Evolutionary conservation across 2,797 vertebrate genomes (phyloP).

Genomic region (Lagocephalus sceleratus): DNA sequence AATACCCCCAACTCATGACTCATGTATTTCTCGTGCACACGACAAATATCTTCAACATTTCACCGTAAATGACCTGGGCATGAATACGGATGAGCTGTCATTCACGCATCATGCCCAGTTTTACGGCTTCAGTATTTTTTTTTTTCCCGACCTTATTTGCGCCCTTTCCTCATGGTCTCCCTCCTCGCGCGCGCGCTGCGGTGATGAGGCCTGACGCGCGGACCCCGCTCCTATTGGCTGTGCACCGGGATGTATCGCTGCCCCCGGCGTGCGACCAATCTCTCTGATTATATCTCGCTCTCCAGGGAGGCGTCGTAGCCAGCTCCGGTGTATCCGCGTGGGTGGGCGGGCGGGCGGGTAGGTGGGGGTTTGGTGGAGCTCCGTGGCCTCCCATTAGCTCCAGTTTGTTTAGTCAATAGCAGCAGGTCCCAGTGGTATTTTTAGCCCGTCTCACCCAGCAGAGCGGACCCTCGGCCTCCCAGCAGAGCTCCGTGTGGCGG

Average conservation of each 20-base stretch:
- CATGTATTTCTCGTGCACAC: no score
- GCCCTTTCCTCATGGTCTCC: background rate
- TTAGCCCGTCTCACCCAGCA: slow-evolving; percentile 53
- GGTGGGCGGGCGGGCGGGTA: slow-evolving; percentile 14
- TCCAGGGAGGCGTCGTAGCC: slow-evolving; percentile 67
- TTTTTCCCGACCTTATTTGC: background rate
- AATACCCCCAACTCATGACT: background rate
- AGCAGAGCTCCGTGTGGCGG: slow-evolving; percentile 51
- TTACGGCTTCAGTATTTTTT: background rate
- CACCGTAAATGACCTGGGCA: background rate
- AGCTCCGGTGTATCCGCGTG: slow-evolving; percentile 22
- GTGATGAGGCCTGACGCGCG: slow-evolving; percentile 70
- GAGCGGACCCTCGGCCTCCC: slow-evolving; percentile 41
- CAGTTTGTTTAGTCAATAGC: slow-evolving; percentile 75
- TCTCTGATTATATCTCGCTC: slow-evolving; percentile 72
- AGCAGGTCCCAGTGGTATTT: slow-evolving; percentile 72
- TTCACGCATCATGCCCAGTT: background rate
- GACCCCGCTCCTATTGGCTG: slow-evolving; percentile 56
- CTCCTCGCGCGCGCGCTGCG: slow-evolving; percentile 50
- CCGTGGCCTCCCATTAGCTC: slow-evolving; percentile 73
- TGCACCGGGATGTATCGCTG: slow-evolving; percentile 49
- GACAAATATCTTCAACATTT: background rate
- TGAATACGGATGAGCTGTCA: background rate
- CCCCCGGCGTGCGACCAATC: slow-evolving; percentile 62
- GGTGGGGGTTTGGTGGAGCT: slow-evolving; percentile 14